Evolutionary conservation across 2,113 vertebrate genomes (phyloP).

Genomic region (Takifugu bimaculatus): DNA sequence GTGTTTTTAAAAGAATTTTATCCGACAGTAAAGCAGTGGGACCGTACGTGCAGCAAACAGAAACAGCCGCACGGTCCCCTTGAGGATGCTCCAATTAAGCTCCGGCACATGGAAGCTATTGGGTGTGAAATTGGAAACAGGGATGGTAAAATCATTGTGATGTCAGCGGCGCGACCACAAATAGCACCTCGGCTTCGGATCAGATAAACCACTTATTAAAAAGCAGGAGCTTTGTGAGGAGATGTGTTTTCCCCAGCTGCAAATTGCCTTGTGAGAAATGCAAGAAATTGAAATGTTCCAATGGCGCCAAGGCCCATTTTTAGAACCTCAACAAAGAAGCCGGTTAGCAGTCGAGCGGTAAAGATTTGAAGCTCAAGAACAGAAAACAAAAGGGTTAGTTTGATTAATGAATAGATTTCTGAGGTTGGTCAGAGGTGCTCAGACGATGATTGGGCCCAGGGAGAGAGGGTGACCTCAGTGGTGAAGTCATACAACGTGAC

Average conservation of each 20-base stretch:
- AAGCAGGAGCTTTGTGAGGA: slow-evolving; percentile 6
- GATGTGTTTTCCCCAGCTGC: not conserved
- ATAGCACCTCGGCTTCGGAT: slow-evolving; percentile 27
- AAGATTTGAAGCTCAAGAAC: too few species aligned
- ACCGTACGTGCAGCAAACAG: slow-evolving; percentile 20
- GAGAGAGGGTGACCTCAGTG: too few species aligned
- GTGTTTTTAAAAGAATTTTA: too few species aligned
- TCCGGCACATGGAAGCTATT: slow-evolving; percentile 66
- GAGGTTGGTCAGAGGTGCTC: too few species aligned
- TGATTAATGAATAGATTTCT: too few species aligned
- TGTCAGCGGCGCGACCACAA: slow-evolving; percentile 15
- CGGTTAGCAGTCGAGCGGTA: too few species aligned
- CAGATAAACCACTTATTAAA: slow-evolving; percentile 21
- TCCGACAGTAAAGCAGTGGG: slow-evolving; percentile 2
- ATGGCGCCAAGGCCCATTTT: too few species aligned
- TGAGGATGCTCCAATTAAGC: slow-evolving; percentile 63
- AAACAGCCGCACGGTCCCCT: slow-evolving; percentile 37
- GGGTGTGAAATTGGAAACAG: slow-evolving; percentile 73
- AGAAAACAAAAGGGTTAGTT: too few species aligned
- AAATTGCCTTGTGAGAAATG: not conserved
- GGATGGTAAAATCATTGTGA: slow-evolving; percentile 46
- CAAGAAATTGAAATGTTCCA: too few species aligned
- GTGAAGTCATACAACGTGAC: too few species aligned
- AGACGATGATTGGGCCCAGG: too few species aligned
- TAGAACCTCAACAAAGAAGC: too few species aligned